Percentiles rank a stretch among this genome's conserved stretches.
Conservation (phyloP, 1,140 invertebrate genomes). For the Pogonomyrmex barbatus region DNA sequence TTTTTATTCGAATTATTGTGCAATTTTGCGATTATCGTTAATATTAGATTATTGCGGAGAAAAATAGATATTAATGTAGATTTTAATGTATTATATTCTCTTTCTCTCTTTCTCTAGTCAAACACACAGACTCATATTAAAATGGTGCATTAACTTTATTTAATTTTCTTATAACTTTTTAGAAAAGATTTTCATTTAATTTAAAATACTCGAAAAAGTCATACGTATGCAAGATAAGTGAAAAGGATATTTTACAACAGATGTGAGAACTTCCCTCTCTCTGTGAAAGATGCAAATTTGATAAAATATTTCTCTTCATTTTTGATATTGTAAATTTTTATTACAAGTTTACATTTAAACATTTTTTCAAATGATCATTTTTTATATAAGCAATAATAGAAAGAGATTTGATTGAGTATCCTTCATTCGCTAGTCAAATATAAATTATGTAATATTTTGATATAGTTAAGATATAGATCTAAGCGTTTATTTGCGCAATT, state of each 20-base stretch:
- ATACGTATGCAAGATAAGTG: conserved; percentile 46
- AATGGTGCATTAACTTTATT: conserved; percentile 24
- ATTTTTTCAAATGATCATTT: not conserved
- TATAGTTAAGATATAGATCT: not conserved
- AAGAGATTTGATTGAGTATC: not conserved
- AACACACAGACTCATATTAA: conserved; percentile 6
- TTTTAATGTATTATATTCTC: conserved; percentile 46
- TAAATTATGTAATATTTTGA: conserved; percentile 25
- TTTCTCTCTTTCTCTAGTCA: conserved; percentile 15
- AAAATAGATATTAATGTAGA: conserved; percentile 44
- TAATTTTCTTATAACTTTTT: conserved; percentile 6
- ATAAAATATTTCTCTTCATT: conserved; percentile 10
- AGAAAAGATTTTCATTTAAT: conserved; percentile 12
- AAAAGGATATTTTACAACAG: conserved; percentile 68
- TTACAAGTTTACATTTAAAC: not conserved
- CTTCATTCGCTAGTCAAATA: not conserved
- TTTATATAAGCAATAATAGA: not conserved
- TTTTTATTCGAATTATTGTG: conserved; percentile 2
- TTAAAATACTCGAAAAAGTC: conserved; percentile 31
- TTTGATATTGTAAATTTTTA: conserved; percentile 36
- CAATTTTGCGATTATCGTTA: conserved; percentile 29
- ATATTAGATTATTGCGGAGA: conserved; percentile 7
- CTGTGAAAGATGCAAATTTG: conserved; percentile 11
- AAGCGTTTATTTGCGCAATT: conserved; percentile 23
- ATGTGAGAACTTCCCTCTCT: conserved; percentile 21